Conservation (phyloP, 2,113 vertebrate species). For the Morone chrysops region DNA sequence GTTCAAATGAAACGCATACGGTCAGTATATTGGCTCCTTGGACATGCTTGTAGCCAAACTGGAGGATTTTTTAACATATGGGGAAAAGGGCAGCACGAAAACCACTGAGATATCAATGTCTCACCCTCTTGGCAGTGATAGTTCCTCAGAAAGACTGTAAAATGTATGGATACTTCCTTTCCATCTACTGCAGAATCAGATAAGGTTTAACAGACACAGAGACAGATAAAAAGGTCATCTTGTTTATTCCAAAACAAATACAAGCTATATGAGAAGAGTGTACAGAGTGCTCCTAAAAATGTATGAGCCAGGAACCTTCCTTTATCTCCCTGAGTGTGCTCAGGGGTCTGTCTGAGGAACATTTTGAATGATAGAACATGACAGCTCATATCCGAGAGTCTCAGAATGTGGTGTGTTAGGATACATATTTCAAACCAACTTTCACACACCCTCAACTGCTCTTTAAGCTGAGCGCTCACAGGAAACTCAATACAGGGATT, state of each 20-base stretch:
- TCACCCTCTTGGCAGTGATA: background rate
- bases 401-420: constrained; percentile 31
- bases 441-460: constrained; percentile 45
- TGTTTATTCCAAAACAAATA: constrained; percentile 32
- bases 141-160: background rate
- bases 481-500: constrained; percentile 55
- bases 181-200: background rate
- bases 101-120: background rate
- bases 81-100: background rate
- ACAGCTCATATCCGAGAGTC: constrained; percentile 55
- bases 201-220: background rate
- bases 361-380: constrained; percentile 58
- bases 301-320: constrained; percentile 30
- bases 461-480: constrained; percentile 37
- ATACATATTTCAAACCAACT: constrained; percentile 64
- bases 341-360: constrained; percentile 52
- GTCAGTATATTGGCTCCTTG: background rate
- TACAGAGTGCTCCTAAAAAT: constrained; percentile 49
- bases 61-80: background rate
- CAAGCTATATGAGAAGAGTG: constrained; percentile 16
- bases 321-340: constrained; percentile 52
- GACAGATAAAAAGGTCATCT: constrained; percentile 24
- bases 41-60: background rate
- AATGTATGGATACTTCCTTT: background rate
- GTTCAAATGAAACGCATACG: constrained; percentile 23